Evolutionary conservation across 2,888 invertebrate genomes (phyloP).

Genomic region (Idaea dimidiata): DNA sequence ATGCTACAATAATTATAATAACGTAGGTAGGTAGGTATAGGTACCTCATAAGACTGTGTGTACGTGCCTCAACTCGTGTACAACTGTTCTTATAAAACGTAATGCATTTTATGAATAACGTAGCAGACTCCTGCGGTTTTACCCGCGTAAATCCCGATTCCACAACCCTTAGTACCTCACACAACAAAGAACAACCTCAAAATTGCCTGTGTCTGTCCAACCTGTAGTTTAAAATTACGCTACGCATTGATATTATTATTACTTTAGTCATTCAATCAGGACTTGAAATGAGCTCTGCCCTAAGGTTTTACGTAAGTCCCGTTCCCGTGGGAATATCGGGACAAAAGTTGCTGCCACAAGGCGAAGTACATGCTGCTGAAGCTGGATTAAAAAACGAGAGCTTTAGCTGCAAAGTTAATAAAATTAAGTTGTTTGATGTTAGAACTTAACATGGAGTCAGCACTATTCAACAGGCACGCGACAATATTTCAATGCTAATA

Average conservation of each 20-base stretch:
- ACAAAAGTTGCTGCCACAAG: too few relatives aligned
- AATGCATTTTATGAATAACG: constrained; percentile 48
- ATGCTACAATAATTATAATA: background rate
- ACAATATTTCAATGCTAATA: constrained; percentile 19
- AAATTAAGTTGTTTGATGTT: constrained; percentile 48
- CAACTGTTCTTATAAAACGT: constrained; percentile 51
- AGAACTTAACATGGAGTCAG: constrained; percentile 50
- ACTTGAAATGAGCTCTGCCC: too few relatives aligned
- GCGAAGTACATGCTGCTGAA: too few relatives aligned
- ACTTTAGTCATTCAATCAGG: too few relatives aligned
- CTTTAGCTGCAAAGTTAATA: constrained; percentile 2
- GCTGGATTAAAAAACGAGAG: too few relatives aligned
- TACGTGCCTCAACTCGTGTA: constrained; percentile 57
- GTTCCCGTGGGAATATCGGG: too few relatives aligned
- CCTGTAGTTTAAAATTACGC: too few relatives aligned
- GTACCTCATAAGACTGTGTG: constrained; percentile 27
- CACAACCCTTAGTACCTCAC: too few relatives aligned
- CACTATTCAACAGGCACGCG: constrained; percentile 14
- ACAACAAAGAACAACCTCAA: too few relatives aligned
- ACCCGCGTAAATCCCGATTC: background rate
- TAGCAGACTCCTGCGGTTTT: constrained; percentile 2
- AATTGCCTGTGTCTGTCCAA: too few relatives aligned
- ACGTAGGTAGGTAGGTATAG: background rate
- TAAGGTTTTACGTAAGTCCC: too few relatives aligned
- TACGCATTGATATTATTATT: too few relatives aligned